A percentile compares a stretch with the other conserved stretches of the same genome.
These are phyloP conservation scores for Apus apus DNA, from an alignment of 2,113 vertebrate species.

Conservation along the genomic window DNA sequence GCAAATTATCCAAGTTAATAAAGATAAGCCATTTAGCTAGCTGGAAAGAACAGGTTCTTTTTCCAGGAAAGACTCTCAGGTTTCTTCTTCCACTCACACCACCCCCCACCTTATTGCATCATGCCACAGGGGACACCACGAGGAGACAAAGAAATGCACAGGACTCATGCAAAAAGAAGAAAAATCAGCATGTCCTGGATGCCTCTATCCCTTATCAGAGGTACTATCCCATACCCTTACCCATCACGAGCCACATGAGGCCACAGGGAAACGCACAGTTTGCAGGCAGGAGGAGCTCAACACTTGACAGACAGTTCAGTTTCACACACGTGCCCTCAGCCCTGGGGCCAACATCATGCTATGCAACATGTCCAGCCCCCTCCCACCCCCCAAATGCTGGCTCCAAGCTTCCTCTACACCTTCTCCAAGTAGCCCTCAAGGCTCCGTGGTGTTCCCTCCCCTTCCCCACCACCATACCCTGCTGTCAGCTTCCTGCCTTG, in stretches of 20 bases:
- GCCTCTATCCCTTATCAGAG: neutral
- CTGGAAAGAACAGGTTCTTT: neutral
- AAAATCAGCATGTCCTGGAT: too few relatives aligned
- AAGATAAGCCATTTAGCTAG: neutral
- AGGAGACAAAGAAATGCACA: neutral
- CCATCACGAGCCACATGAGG: accelerated
- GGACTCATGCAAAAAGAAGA: neutral
- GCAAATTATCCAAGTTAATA: neutral
- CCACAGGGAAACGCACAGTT: accelerated
- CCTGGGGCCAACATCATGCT: accelerated
- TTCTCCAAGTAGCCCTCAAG: accelerated
- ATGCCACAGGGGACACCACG: accelerated
- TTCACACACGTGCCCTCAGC: neutral
- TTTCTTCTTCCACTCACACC: neutral
- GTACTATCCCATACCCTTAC: too few relatives aligned
- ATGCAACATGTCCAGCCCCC: accelerated
- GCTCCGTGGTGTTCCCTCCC: accelerated
- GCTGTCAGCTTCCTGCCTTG: neutral
- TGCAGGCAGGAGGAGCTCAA: neutral
- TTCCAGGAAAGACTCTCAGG: neutral
- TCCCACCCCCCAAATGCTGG: too few relatives aligned
- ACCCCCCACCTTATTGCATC: too few relatives aligned
- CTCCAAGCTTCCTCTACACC: neutral
- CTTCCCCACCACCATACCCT: neutral
- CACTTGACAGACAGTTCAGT: too few relatives aligned